phyloP scores from a whole-genome alignment of 2,797 vertebrate species.

The Morus bassanus region DNA sequence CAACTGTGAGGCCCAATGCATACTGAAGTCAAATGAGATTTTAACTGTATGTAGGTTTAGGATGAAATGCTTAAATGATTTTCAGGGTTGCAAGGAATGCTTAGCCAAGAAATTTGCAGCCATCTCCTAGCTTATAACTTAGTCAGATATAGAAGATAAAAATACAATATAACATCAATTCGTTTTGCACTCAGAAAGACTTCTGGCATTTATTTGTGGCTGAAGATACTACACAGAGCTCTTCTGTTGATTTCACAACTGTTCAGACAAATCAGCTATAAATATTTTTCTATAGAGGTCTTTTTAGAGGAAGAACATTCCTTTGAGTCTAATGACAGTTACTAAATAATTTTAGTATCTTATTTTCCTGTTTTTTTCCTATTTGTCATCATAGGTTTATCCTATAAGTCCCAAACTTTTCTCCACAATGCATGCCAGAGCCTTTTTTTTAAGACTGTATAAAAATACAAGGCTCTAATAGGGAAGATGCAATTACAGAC shows the following conservation, averaged over 20 bases:
- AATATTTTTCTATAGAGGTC: background rate
- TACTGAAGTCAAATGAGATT: background rate
- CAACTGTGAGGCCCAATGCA: background rate
- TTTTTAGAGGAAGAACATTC: background rate
- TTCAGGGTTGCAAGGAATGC: background rate
- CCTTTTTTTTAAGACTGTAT: background rate
- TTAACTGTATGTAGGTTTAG: background rate
- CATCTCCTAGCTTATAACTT: background rate
- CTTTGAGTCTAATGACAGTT: background rate
- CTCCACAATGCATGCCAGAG: background rate
- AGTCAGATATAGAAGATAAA: background rate
- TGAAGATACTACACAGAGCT: background rate
- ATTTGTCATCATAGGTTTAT: background rate
- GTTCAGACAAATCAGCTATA: background rate
- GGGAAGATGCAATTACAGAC: background rate
- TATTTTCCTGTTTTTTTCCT: background rate
- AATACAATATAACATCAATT: background rate
- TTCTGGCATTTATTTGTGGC: background rate
- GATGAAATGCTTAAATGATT: background rate
- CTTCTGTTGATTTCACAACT: background rate
- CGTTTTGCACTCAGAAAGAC: background rate
- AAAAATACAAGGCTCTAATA: background rate
- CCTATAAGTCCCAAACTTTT: background rate
- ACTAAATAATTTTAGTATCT: background rate
- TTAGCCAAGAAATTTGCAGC: background rate